These are phyloP conservation scores for Chrysemys picta DNA, from an alignment of 2,113 vertebrate species.

Conservation along the genomic window DNA sequence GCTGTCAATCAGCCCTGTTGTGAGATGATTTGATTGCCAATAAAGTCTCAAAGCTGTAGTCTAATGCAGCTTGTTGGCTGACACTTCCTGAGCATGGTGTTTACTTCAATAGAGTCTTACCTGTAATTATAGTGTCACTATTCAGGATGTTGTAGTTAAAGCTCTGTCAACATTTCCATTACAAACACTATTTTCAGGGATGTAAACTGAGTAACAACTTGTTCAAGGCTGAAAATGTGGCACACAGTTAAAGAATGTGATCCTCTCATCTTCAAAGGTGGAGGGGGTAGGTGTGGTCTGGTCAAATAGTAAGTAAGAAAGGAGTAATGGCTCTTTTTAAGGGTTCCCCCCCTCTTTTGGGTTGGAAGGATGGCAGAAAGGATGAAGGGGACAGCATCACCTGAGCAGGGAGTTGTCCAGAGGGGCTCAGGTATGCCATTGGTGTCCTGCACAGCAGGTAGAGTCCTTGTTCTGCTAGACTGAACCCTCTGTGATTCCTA, in stretches of 20 bases:
- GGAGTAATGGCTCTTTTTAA: background rate
- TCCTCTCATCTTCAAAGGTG: background rate
- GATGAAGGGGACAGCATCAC: background rate
- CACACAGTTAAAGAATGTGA: background rate
- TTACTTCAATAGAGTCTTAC: conserved; percentile 49
- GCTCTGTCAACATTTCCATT: conserved; percentile 21
- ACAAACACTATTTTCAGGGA: conserved; percentile 25
- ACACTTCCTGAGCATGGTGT: conserved; percentile 53
- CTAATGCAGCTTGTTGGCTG: conserved; percentile 50
- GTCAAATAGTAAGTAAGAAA: background rate
- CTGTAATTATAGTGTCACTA: conserved; percentile 50
- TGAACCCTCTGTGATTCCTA: background rate
- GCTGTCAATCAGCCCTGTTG: conserved; percentile 54
- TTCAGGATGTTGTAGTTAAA: conserved; percentile 6
- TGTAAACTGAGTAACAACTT: background rate
- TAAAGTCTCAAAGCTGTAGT: background rate
- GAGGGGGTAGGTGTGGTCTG: background rate
- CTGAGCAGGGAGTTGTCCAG: background rate
- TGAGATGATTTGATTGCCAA: conserved; percentile 34
- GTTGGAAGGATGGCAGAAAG: background rate
- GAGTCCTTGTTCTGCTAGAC: background rate
- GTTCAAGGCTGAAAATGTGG: background rate
- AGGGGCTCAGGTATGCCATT: background rate
- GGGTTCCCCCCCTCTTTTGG: background rate
- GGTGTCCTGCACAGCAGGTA: too few species aligned